phyloP scores from a whole-genome alignment of 1,140 invertebrate species.

The Protaetia brevitarsis region DNA sequence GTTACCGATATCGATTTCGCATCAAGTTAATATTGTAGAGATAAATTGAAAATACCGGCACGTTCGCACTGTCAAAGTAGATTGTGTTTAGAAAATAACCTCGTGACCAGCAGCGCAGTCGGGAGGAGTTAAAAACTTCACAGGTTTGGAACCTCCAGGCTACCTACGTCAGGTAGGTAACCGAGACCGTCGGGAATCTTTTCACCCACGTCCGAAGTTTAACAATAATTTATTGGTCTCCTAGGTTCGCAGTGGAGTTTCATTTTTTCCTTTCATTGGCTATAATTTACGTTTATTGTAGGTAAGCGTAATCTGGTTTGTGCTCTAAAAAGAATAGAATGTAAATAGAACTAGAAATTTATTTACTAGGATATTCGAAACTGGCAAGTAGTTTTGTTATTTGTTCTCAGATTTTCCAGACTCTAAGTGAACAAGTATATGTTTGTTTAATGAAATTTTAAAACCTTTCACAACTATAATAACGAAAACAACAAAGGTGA shows the following conservation, averaged over 20 bases:
- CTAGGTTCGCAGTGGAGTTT: not conserved
- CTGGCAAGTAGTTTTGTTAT: too few relatives aligned
- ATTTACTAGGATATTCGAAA: too few relatives aligned
- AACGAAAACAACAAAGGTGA: too few relatives aligned
- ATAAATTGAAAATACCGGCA: slow-evolving; percentile 3
- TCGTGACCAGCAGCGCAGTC: not conserved
- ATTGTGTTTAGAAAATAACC: slow-evolving; percentile 10
- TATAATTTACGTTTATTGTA: not conserved
- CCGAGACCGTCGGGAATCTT: not conserved
- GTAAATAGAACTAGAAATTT: too few relatives aligned
- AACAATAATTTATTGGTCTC: slow-evolving; percentile 7
- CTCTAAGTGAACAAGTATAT: too few relatives aligned
- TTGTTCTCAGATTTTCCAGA: too few relatives aligned
- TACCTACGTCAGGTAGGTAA: not conserved
- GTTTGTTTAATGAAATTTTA: too few relatives aligned
- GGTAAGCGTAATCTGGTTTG: too few relatives aligned
- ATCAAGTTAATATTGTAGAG: slow-evolving; percentile 9
- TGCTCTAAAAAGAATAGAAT: too few relatives aligned
- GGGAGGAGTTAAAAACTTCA: not conserved
- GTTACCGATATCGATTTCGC: not conserved
- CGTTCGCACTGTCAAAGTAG: slow-evolving; percentile 6
- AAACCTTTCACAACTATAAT: too few relatives aligned
- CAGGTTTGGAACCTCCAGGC: not conserved
- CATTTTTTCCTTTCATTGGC: not conserved
- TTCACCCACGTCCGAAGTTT: not conserved